Evolutionary conservation across 2,797 vertebrate species (phyloP).

Genomic region (Triplophysa bombifrons): DNA sequence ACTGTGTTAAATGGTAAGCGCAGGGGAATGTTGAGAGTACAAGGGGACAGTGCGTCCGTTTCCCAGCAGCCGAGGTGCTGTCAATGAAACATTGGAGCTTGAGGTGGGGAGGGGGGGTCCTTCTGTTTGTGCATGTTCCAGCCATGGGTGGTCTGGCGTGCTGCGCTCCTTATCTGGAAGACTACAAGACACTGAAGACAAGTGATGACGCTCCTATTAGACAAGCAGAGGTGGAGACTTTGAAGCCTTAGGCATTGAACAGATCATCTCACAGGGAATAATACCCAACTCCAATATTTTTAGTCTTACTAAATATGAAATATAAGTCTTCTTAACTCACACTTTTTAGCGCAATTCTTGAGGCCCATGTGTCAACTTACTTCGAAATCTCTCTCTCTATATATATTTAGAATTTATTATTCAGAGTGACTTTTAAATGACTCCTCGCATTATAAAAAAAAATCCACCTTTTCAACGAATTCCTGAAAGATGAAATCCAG

Average conservation of each 20-base stretch:
- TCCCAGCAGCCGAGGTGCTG: slow-evolving; percentile 54
- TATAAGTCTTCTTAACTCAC: neutral
- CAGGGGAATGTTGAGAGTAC: slow-evolving; percentile 33
- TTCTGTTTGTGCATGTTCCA: slow-evolving; percentile 51
- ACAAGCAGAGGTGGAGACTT: slow-evolving; percentile 46
- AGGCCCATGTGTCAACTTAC: neutral
- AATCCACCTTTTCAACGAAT: neutral
- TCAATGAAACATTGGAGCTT: neutral
- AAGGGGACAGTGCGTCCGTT: slow-evolving; percentile 39
- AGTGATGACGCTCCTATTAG: slow-evolving; percentile 54
- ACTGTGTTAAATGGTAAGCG: slow-evolving; percentile 2
- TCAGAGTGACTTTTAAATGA: too few species aligned
- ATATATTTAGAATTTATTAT: too few species aligned
- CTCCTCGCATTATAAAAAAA: neutral
- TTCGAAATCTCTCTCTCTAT: neutral
- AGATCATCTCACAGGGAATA: neutral
- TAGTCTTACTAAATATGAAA: neutral
- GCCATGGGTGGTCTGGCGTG: slow-evolving; percentile 72
- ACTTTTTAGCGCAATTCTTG: neutral
- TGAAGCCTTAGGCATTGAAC: slow-evolving; percentile 29
- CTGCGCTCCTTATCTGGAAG: slow-evolving; percentile 68
- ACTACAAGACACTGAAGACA: slow-evolving; percentile 51
- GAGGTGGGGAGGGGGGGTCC: neutral
- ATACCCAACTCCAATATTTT: neutral
- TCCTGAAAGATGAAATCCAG: too few species aligned